Conservation (phyloP, 2,113 vertebrate genomes). For the Eurypyga helias region DNA sequence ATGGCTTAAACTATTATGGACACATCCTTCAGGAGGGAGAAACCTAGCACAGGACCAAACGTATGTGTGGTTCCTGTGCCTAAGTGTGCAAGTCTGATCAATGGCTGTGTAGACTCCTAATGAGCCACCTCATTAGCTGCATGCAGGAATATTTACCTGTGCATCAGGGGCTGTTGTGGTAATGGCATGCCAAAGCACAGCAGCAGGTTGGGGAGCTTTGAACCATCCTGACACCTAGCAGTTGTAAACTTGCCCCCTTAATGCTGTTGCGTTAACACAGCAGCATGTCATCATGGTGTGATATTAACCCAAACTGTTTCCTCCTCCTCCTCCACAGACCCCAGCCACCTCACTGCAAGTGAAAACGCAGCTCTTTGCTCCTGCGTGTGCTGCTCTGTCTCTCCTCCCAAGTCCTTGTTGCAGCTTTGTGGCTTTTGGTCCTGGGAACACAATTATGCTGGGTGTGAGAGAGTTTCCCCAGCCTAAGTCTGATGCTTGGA, state of each 20-base stretch:
- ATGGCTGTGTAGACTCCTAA: background rate
- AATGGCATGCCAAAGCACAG: background rate
- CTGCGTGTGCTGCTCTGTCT: background rate
- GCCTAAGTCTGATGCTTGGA: background rate
- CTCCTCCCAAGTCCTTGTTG: background rate
- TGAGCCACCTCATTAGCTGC: background rate
- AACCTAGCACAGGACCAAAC: background rate
- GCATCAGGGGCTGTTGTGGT: accelerated
- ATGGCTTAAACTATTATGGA: background rate
- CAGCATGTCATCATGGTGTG: background rate
- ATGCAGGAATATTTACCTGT: background rate
- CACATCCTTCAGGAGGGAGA: background rate
- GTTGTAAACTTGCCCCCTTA: background rate
- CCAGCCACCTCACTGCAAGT: background rate
- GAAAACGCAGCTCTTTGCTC: background rate
- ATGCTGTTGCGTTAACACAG: background rate
- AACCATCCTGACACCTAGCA: background rate
- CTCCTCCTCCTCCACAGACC: background rate
- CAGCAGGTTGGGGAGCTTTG: background rate
- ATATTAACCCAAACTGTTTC: background rate
- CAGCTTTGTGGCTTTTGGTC: background rate
- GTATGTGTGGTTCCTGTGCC: accelerated
- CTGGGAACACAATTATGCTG: background rate
- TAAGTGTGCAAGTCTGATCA: background rate
- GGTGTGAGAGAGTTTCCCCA: background rate